phyloP scores from a whole-genome alignment of 2,888 invertebrate species.

The Morinoia aosen region DNA sequence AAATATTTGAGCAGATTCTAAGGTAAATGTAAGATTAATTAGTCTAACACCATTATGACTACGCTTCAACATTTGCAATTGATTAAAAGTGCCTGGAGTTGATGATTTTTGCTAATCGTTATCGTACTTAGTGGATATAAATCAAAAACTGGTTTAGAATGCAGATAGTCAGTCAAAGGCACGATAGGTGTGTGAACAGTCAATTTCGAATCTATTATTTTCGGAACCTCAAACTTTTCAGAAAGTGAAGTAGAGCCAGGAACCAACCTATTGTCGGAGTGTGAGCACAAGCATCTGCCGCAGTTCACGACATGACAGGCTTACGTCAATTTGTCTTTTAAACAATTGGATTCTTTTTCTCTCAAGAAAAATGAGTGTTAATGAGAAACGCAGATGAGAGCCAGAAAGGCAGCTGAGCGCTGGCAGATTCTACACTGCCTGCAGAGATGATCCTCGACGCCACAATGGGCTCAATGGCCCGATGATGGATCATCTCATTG shows the following conservation, averaged over 20 bases:
- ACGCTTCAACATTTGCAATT: too few species aligned
- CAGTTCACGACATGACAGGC: background rate
- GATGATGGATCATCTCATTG: constrained; percentile 29
- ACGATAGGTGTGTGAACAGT: too few species aligned
- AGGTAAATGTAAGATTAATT: too few species aligned
- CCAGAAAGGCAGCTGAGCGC: background rate
- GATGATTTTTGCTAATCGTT: too few species aligned
- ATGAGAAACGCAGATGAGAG: background rate
- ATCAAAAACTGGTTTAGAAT: background rate
- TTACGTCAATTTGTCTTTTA: background rate
- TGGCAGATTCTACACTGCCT: background rate
- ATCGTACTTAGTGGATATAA: too few species aligned
- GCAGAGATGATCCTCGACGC: background rate
- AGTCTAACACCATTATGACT: too few species aligned
- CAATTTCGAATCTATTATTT: background rate
- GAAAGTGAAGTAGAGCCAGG: background rate
- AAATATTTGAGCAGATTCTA: too few species aligned
- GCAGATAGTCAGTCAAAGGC: too few species aligned
- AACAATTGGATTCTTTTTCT: background rate
- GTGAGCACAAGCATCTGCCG: background rate
- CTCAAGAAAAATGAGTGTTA: background rate
- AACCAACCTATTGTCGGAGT: background rate
- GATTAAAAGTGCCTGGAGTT: too few species aligned
- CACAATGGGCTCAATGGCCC: background rate
- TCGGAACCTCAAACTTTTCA: background rate